Evolutionary conservation across 2,888 invertebrate genomes (phyloP).

Genomic region (Biston betularia): DNA sequence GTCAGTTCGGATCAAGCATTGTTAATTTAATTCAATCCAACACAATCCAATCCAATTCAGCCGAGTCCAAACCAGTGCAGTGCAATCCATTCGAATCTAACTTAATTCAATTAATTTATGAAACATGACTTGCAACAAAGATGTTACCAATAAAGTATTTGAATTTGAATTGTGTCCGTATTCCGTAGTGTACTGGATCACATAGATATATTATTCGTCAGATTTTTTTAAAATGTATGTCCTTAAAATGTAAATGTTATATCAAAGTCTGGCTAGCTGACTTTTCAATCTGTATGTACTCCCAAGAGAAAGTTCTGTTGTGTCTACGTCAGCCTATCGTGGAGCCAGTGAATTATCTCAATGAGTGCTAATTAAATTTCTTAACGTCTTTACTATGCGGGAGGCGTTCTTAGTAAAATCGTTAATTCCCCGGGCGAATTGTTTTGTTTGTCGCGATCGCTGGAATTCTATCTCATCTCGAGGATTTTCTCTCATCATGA

Average conservation of each 20-base stretch:
- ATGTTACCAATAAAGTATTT: too few species aligned
- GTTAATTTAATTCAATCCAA: too few species aligned
- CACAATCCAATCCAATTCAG: too few species aligned
- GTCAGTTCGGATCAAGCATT: too few species aligned
- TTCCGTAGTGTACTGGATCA: too few species aligned
- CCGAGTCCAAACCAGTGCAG: too few species aligned
- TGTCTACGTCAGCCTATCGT: conserved; percentile 70
- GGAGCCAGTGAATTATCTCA: conserved; percentile 76
- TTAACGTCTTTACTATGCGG: conserved; percentile 72
- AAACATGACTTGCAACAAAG: too few species aligned
- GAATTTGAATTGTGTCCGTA: too few species aligned
- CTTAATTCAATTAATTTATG: too few species aligned
- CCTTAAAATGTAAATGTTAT: background rate
- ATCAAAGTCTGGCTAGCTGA: conserved; percentile 6
- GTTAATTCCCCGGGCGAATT: conserved; percentile 67
- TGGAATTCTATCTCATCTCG: conserved; percentile 47
- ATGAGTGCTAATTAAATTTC: conserved; percentile 80
- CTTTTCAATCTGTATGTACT: conserved; percentile 49
- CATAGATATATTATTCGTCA: too few species aligned
- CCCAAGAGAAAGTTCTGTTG: conserved; percentile 63
- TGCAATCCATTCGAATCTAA: too few species aligned
- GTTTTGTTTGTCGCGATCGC: conserved; percentile 64
- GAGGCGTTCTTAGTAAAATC: conserved; percentile 59
- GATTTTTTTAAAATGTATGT: background rate
- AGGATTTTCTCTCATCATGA: conserved; percentile 41